Evolutionary conservation across 2,113 vertebrate genomes (phyloP), one percentile per base, ranked within the genome.

Genomic region (Thymallus thymallus): DNA sequence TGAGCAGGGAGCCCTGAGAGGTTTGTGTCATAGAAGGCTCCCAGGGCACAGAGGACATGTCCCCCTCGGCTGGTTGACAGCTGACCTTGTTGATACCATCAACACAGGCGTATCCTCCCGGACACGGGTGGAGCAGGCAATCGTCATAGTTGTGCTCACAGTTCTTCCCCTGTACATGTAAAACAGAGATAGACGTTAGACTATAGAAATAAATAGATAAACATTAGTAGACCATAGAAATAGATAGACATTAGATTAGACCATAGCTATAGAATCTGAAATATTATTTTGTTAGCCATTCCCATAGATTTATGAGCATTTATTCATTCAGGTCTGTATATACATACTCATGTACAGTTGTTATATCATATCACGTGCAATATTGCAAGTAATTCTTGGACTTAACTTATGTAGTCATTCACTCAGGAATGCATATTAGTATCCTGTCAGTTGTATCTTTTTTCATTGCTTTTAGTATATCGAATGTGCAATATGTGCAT

Each of bases 131-230:
- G 41, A 92, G 89, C 87, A 93, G 89, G 90, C 93, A 97, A 84
- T 95, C 92, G 77, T 93, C 87, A 83, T 94, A 95, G 91, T 96
- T 94, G 89, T 91, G 83, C 79, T 95, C 92, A 87, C 92, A 94
- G 92, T 91, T 94, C 84, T 69, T 91, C 83, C 94, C 93, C 93
- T 94, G 87, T 78, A 87, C 82, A 55, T 79, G 69, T 75, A 79
- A 69, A 56, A 46, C 5, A 55, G 4, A 51, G 46, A 22, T n/a
- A 23, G 55, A 5, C 20, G 1, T 13, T 65, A 16, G 63, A 65
- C 29, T 18, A 65, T 5, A 51, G 48, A 51, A 60, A 10, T n/a
- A 20, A 3, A n/a, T 26, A 22, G 51, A 9, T 24, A 9, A 24
- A 12, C 23, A 13, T 63, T 63, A 29, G 24, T 29, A 6, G 24